Conservation (phyloP, 2,797 vertebrate genomes). For the Mastacembelus armatus region DNA sequence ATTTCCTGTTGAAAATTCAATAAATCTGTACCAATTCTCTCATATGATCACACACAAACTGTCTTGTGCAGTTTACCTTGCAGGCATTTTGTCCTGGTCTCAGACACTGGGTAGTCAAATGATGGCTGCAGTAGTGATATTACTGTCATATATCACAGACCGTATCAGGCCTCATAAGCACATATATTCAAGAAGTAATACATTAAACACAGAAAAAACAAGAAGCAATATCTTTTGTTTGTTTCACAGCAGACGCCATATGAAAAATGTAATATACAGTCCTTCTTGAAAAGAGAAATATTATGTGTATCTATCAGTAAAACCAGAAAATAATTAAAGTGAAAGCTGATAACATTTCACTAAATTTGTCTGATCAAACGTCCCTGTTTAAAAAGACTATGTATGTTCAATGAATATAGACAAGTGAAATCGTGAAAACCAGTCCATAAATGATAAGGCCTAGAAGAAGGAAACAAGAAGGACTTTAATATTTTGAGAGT, state of each 20-base stretch:
- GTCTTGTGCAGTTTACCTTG: constrained; percentile 59
- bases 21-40: constrained; percentile 76
- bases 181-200: constrained; percentile 75
- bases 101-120: constrained; percentile 54
- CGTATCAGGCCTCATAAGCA: constrained; percentile 75
- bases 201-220: constrained; percentile 77
- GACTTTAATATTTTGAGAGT: constrained; percentile 51
- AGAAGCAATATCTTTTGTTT: constrained; percentile 80
- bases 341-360: constrained; percentile 26
- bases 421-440: constrained; percentile 26
- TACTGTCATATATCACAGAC: constrained; percentile 64
- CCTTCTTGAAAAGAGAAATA: constrained; percentile 61
- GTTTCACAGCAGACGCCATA: constrained; percentile 73
- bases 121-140: constrained; percentile 65
- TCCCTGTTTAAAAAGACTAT: constrained; percentile 26
- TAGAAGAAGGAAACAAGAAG: constrained; percentile 32
- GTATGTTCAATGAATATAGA: constrained; percentile 29
- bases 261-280: constrained; percentile 77
- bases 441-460: constrained; percentile 28
- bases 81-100: constrained; percentile 71
- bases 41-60: constrained; percentile 57
- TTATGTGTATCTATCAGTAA: constrained; percentile 42
- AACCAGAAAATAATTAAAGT: constrained; percentile 55
- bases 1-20: constrained; percentile 80
- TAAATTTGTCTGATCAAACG: constrained; percentile 24